A percentile compares a stretch with the other conserved stretches of the same genome.
phyloP scores from a whole-genome alignment of 2,797 vertebrate species.

The Percopsis omiscomaycus region DNA sequence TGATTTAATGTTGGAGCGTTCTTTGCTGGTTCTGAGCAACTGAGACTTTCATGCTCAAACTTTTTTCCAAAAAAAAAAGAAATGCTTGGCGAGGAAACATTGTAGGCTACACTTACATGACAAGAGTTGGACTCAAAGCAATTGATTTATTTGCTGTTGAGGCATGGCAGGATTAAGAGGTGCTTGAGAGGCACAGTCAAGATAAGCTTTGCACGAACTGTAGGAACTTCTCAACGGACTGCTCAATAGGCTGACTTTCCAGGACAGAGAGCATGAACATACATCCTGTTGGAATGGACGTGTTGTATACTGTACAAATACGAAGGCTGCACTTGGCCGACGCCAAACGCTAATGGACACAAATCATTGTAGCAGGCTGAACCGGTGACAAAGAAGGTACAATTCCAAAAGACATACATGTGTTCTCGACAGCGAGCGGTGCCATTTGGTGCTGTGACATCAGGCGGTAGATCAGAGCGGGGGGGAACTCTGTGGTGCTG shows the following conservation, averaged over 20 bases:
- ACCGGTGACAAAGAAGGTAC: slow-evolving; percentile 35
- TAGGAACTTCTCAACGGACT: background rate
- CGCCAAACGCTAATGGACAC: too few relatives aligned
- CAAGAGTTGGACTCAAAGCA: background rate
- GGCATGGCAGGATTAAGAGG: background rate
- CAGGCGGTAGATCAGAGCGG: slow-evolving; percentile 43
- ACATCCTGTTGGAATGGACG: background rate
- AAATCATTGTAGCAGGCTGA: slow-evolving; percentile 53
- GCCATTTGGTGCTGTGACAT: slow-evolving; percentile 43
- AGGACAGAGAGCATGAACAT: background rate
- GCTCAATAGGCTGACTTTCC: background rate
- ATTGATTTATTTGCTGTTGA: background rate
- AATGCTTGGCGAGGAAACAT: background rate
- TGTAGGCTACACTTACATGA: slow-evolving; percentile 2
- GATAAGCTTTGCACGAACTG: background rate
- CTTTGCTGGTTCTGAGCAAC: too few relatives aligned
- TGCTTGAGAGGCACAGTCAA: background rate
- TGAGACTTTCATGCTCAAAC: background rate
- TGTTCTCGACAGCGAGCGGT: slow-evolving; percentile 42
- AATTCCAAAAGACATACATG: slow-evolving; percentile 52
- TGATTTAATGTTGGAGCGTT: slow-evolving; percentile 7
- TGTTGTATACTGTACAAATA: too few relatives aligned
- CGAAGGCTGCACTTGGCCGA: too few relatives aligned
- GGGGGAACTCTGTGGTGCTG: slow-evolving; percentile 25
- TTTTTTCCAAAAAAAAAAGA: too few relatives aligned